Conservation (phyloP, 2,113 vertebrate genomes). For the Excalfactoria chinensis region DNA sequence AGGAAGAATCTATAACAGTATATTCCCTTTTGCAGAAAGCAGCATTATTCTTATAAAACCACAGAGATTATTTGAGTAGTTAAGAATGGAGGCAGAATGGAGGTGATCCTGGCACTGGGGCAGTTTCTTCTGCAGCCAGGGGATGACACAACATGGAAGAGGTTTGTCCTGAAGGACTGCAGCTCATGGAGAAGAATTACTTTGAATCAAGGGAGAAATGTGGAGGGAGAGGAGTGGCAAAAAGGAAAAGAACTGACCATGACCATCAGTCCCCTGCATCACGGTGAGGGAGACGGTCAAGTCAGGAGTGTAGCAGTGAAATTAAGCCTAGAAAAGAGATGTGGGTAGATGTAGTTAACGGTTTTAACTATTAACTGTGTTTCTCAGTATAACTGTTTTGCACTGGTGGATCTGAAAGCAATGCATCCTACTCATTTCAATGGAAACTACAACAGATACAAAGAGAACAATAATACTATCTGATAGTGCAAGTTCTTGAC, state of each 20-base stretch:
- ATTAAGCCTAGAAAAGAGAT: accelerated
- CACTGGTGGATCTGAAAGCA: no score
- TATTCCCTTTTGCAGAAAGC: neutral
- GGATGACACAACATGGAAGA: neutral
- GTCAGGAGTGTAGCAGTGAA: neutral
- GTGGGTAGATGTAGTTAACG: accelerated
- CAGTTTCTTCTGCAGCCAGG: accelerated
- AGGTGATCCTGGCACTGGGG: neutral
- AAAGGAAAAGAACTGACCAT: neutral
- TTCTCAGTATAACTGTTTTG: neutral
- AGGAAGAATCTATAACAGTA: neutral
- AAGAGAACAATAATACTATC: no score
- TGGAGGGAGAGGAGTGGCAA: neutral
- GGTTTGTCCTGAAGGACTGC: neutral
- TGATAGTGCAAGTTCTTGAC: no score
- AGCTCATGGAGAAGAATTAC: accelerated
- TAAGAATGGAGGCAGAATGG: neutral
- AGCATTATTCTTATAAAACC: neutral
- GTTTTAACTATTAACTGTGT: neutral
- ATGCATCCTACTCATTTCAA: no score
- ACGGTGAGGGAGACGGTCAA: accelerated
- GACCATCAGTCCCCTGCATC: neutral
- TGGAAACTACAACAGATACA: no score
- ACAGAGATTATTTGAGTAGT: neutral
- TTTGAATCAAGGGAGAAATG: neutral